Evolutionary conservation across 2,113 vertebrate species (phyloP).

Genomic region (Ctenodactylus gundi): DNA sequence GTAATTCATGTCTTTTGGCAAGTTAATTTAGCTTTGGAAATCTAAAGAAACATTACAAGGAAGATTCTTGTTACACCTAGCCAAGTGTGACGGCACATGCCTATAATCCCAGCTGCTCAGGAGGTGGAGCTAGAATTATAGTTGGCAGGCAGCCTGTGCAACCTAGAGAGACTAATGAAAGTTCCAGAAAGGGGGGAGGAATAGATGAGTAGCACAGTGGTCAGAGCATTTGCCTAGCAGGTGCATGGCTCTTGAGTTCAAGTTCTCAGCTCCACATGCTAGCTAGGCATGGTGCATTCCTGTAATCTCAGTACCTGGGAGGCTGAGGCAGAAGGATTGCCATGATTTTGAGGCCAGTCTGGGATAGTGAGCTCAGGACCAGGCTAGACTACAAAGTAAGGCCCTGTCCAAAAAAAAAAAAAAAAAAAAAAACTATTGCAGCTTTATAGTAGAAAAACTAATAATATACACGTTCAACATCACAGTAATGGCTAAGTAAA

Average conservation of each 20-base stretch:
- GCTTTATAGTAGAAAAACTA: not conserved
- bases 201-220: no score
- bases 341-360: no score
- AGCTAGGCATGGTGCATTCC: no score
- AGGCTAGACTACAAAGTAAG: no score
- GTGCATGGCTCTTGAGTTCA: no score
- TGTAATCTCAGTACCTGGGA: no score
- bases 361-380: no score
- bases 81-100: accelerated
- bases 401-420: not conserved
- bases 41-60: not conserved
- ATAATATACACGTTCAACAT: not conserved
- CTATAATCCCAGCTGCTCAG: no score
- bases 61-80: not conserved
- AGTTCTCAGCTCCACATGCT: no score
- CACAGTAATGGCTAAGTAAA: not conserved
- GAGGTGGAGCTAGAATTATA: not conserved
- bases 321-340: no score
- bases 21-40: not conserved
- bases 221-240: no score
- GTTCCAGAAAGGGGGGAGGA: no score
- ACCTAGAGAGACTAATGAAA: not conserved
- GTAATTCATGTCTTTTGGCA: not conserved
- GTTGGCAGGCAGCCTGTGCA: not conserved
- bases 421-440: not conserved